These are phyloP conservation scores for Drosophila azteca DNA, from an alignment of 1,140 invertebrate genomes.

Conservation along the genomic window DNA sequence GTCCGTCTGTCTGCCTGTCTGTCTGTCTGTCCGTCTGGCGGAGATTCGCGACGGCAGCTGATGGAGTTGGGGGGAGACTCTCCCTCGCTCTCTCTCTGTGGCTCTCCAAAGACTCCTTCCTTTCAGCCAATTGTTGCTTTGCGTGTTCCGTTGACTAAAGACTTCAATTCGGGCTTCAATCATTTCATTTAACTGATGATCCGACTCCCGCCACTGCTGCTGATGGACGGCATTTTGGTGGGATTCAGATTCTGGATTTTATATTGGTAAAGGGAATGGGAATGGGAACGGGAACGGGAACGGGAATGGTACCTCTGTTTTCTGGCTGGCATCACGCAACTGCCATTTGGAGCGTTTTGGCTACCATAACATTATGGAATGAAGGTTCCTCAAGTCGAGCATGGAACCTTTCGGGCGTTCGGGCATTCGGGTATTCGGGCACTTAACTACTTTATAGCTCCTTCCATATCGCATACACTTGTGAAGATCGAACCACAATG, in stretches of 20 bases:
- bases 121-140: constrained; percentile 72
- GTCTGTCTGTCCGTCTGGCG: neutral
- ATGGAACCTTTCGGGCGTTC: constrained; percentile 3
- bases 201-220: constrained; percentile 50
- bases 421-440: constrained; percentile 41
- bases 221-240: constrained; percentile 58
- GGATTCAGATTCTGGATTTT: constrained; percentile 7
- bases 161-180: constrained; percentile 80
- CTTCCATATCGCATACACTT: constrained; percentile 74
- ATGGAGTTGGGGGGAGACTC: constrained; percentile 1
- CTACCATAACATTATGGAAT: constrained; percentile 60
- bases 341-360: constrained; percentile 71
- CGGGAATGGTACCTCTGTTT: neutral
- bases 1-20: constrained; percentile 13
- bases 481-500: constrained; percentile 55
- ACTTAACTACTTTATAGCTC: constrained; percentile 79
- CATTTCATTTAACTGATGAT: constrained; percentile 82
- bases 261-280: neutral
- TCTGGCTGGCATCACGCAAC: constrained; percentile 63
- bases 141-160: constrained; percentile 79
- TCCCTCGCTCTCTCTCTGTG: neutral
- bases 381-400: no score
- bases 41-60: constrained; percentile 2
- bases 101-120: neutral
- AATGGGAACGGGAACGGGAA: neutral